Evolutionary conservation across 1,140 invertebrate genomes (phyloP), one percentile per base, ranked within the genome.

Genomic region (Archegozetes longisetosus): DNA sequence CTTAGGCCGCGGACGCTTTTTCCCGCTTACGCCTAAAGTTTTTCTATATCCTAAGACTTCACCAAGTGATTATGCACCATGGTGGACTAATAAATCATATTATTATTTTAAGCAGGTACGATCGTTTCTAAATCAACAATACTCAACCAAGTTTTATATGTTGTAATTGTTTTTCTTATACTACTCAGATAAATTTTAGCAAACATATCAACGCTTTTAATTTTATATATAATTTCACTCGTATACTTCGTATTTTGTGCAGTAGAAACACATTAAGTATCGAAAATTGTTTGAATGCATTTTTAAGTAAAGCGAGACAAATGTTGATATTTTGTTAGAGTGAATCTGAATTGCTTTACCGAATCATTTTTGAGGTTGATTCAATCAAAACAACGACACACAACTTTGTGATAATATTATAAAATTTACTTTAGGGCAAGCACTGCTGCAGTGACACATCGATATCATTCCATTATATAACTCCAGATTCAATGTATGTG

Each of bases 401-500:
- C 17, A 40, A 40, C 17, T 40, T 9, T 40, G 6, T 6, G 17
- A 9, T 40, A 40, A 17, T 40, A 40, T 40, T 40, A 9, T 9
- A 9, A 9, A 9, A 40, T 40, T 40, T 40, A 40, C 17, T 40
- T 40, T 72, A 93, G 83, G 91, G 91, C 0, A 78, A 91, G 58
- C 82, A 89, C 62, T 96, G 91, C 69, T 97, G 92, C 72, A 94
- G 89, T n/a, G 92, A 97, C 69, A 88, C 86, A 69, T 89, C 92
- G 0, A 81, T 98, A 40, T 92, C 90, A 0, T 98, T 98, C 74
- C 92, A 97, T 71, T 96, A 96, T 68, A 85, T 96, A 2, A 79
- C 79, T 14, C 88, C 91, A 0, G 85, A 91, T 67, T 80, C 85
- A 75, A 93, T 95, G 88, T 96, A 97, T 70, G 86, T 93, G 1